phyloP scores from a whole-genome alignment of 2,888 invertebrate species.

The Poecilobothrus nobilitatus region DNA sequence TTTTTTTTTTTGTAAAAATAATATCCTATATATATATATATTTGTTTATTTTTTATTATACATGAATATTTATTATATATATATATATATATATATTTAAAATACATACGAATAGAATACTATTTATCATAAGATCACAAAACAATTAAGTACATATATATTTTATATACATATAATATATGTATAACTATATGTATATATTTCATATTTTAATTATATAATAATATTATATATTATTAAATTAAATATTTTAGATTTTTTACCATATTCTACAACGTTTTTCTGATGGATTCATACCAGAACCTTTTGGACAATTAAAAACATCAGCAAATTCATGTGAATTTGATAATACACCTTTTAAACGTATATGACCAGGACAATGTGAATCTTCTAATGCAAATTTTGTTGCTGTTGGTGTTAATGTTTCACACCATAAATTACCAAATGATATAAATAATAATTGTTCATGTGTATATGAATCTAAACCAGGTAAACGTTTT shows the following conservation, averaged over 20 bases:
- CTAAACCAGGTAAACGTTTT: constrained; percentile 62
- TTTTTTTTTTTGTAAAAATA: background rate
- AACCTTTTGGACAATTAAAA: constrained; percentile 50
- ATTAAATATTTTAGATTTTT: constrained; percentile 11
- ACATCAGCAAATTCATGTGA: constrained; percentile 61
- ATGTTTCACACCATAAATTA: constrained; percentile 79
- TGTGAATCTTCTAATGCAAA: constrained; percentile 64
- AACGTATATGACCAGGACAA: constrained; percentile 61
- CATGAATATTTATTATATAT: no score
- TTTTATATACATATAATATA: no score
- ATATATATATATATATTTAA: no score
- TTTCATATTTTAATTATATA: no score
- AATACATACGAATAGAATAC: no score
- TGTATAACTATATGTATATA: no score
- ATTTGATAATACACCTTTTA: constrained; percentile 62
- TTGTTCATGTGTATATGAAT: constrained; percentile 61
- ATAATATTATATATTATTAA: no score
- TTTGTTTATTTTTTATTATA: no score
- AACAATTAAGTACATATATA: background rate
- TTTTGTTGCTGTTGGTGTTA: constrained; percentile 53
- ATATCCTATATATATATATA: no score
- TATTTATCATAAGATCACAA: background rate
- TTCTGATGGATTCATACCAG: constrained; percentile 49
- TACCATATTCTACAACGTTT: constrained; percentile 50
- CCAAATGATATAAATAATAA: constrained; percentile 73